Percentiles rank a stretch among this genome's conserved stretches.
Evolutionary conservation across 2,888 invertebrate genomes (phyloP).

Genomic region (Hirtodrosophila confusa): DNA sequence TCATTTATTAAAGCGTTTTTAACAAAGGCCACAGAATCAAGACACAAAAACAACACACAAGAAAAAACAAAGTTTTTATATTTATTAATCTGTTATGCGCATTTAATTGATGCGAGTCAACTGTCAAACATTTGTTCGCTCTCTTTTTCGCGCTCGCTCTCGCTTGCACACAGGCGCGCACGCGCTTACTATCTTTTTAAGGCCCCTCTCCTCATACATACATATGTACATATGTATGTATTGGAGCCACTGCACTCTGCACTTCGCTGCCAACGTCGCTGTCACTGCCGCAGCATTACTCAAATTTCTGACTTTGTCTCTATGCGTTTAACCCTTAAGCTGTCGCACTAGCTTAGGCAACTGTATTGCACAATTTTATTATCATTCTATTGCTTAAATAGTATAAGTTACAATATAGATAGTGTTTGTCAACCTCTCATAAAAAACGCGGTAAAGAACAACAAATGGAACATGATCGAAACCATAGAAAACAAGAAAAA

Average conservation of each 20-base stretch:
- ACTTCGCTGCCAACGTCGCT: slow-evolving; percentile 20
- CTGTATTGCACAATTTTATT: slow-evolving; percentile 2
- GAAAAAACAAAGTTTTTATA: slow-evolving; percentile 26
- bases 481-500: background rate
- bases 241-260: slow-evolving; percentile 49
- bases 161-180: slow-evolving; percentile 27
- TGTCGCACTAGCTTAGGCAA: background rate
- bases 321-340: slow-evolving; percentile 42
- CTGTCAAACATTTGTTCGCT: slow-evolving; percentile 47
- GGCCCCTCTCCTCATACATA: slow-evolving; percentile 4
- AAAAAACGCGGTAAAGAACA: background rate
- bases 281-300: slow-evolving; percentile 8
- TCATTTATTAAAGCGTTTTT: slow-evolving; percentile 27
- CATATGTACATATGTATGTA: slow-evolving; percentile 4
- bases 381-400: slow-evolving; percentile 37
- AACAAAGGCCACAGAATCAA: slow-evolving; percentile 21
- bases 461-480: background rate
- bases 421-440: slow-evolving; percentile 1
- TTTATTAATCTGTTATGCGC: slow-evolving; percentile 48
- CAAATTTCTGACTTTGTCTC: slow-evolving; percentile 14
- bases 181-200: slow-evolving; percentile 47
- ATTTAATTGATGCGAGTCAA: slow-evolving; percentile 59
- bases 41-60: slow-evolving; percentile 14
- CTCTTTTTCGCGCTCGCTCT: slow-evolving; percentile 6
- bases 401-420: slow-evolving; percentile 22